Base-by-base conservation (phyloP, 2,888 invertebrate genomes). In the Eristalis intricaria region DNA sequence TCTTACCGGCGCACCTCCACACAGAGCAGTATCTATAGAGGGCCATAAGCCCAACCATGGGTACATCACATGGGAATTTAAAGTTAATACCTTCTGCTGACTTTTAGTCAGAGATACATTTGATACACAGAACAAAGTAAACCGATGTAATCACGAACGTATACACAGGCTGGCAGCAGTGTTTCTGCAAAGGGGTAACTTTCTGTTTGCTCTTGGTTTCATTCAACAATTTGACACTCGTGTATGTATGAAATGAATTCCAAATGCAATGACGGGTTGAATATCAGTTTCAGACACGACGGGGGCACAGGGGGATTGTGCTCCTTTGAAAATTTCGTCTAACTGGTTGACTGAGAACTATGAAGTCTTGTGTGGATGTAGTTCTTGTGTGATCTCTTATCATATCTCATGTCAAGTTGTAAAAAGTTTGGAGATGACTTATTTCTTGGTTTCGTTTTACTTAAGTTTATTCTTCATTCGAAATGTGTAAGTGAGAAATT, bases 191-290 rank as follows among this genome's bases (percentile, higher is more conserved):
- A 84, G 73, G 63, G 69, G 38, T 22, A 69, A 80, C 56, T 69
- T 80, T 79, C 19, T 79, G 69, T 79, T 75, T 84, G 58, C 74
- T 75, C 65, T 70, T 60, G 64, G 63, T 56, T 63, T 35, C 68
- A 68, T 78, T 60, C 68, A 79, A 74, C 69, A 75, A 79, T 64
- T 84, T 84, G 79, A 79, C 84, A 84, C 84, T 84, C 69, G 69
- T 69, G 70, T 74, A 70, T 69, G 69, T 70, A 64, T 70, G 70
- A 78, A 61, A 64, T 78, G 63, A 77, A 68, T 56, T 78, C 35
- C 50, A 56, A 70, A 64, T 70, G 69, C 56, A 84, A n/a, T 13
- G 65, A 63, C 32, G 40, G 56, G 50, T 19, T 4, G 43, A 43
- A 61, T 65, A 32, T 69, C 11, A 19, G 35, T 56, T 69, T 26